A percentile compares a stretch with the other conserved stretches of the same genome.
Conservation (phyloP, 2,888 invertebrate genomes). For the Harmothoe impar region DNA sequence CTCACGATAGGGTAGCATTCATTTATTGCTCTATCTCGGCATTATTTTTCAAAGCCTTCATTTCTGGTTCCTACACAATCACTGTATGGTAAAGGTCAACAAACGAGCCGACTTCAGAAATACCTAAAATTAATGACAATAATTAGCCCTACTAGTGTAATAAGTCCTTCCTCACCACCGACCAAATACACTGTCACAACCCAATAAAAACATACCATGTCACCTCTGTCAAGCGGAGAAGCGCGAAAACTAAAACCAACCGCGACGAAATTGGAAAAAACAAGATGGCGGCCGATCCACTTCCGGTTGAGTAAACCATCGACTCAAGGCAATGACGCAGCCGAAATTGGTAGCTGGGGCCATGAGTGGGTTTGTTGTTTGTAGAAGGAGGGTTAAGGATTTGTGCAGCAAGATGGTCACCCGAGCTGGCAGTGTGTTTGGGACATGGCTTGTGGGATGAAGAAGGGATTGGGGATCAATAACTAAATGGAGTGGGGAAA, state of each 20-base stretch:
- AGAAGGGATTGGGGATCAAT: slow-evolving; percentile 13
- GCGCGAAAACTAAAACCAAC: neutral
- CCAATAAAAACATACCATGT: neutral
- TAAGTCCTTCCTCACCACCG: neutral
- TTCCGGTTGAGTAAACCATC: neutral
- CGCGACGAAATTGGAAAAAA: neutral
- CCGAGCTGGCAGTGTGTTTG: too few species aligned
- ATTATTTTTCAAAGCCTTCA: too few species aligned
- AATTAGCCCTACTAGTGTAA: neutral
- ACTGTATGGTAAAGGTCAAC: slow-evolving; percentile 8
- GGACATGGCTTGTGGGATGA: too few species aligned
- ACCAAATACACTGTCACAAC: neutral
- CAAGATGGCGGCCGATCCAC: slow-evolving; percentile 8
- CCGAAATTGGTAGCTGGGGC: neutral
- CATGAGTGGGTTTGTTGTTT: too few species aligned
- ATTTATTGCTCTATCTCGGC: too few species aligned
- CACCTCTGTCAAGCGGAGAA: neutral
- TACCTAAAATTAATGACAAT: neutral
- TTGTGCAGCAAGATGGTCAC: neutral
- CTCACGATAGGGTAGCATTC: too few species aligned
- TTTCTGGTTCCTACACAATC: too few species aligned
- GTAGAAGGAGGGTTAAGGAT: neutral
- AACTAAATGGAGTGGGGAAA: slow-evolving; percentile 14
- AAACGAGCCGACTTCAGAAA: neutral
- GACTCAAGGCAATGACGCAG: neutral